Evolutionary conservation across 2,797 vertebrate species (phyloP).

Genomic region (Crocidura indochinensis): DNA sequence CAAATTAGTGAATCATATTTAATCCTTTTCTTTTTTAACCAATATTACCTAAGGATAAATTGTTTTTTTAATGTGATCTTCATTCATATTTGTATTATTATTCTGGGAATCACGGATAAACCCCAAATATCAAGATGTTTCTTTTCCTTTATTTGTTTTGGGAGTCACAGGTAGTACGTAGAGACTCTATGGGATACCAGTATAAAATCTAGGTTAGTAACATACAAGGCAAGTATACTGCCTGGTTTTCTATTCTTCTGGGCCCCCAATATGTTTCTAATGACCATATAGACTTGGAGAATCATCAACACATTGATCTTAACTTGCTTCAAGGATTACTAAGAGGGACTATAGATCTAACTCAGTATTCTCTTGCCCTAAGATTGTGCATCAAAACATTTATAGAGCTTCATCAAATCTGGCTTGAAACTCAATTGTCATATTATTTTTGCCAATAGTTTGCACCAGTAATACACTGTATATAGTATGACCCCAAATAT

Average conservation of each 20-base stretch:
- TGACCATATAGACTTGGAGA: rapidly evolving
- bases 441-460: neutral
- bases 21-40: neutral
- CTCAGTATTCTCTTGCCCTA: neutral
- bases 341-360: neutral
- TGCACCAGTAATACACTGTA: neutral
- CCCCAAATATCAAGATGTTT: neutral
- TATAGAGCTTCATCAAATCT: neutral
- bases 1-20: neutral
- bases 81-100: neutral
- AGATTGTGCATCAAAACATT: neutral
- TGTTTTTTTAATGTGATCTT: neutral
- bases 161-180: too few relatives aligned
- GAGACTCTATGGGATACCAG: too few relatives aligned
- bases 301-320: neutral
- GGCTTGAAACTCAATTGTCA: slow-evolving; percentile 6
- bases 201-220: too few relatives aligned
- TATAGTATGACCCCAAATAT: neutral
- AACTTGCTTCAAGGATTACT: neutral
- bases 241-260: too few relatives aligned
- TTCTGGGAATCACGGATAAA: neutral
- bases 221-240: too few relatives aligned
- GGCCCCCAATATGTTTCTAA: neutral
- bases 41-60: neutral
- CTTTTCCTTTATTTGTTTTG: too few relatives aligned